phyloP scores from a whole-genome alignment of 2,797 vertebrate genomes.

The Enteromius thamalakanensis region DNA sequence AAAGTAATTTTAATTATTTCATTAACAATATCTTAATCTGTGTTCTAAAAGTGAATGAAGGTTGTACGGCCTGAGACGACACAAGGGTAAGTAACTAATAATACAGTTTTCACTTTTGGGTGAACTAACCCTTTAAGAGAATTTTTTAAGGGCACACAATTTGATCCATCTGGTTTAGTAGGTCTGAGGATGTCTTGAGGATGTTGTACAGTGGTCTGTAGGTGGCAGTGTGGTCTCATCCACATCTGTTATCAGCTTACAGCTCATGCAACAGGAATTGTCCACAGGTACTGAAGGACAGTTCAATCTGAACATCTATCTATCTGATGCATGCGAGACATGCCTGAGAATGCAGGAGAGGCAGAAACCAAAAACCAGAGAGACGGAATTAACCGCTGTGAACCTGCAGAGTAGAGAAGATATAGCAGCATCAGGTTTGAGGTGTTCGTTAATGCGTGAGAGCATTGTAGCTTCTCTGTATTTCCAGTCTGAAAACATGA shows the following conservation, averaged over 20 bases:
- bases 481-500: neutral
- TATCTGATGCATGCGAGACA: neutral
- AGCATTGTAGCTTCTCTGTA: neutral
- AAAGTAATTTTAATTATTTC: neutral
- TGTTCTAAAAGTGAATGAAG: neutral
- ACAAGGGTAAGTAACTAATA: neutral
- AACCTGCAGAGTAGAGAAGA: conserved; percentile 10
- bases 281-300: conserved; percentile 18
- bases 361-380: conserved; percentile 9
- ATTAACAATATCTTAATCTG: neutral
- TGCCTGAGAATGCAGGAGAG: neutral
- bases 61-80: neutral
- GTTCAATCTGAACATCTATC: conserved; percentile 4
- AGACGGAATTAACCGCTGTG: conserved; percentile 13
- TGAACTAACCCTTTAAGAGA: neutral
- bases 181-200: neutral
- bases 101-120: neutral
- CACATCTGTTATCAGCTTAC: neutral
- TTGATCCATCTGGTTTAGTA: neutral
- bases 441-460: neutral
- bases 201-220: conserved; percentile 53
- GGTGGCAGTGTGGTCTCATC: conserved; percentile 65
- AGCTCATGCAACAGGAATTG: conserved; percentile 10
- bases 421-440: conserved; percentile 4
- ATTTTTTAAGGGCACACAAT: neutral